Conservation (phyloP, 2,888 invertebrate genomes). For the Ichneumon xanthorius region DNA sequence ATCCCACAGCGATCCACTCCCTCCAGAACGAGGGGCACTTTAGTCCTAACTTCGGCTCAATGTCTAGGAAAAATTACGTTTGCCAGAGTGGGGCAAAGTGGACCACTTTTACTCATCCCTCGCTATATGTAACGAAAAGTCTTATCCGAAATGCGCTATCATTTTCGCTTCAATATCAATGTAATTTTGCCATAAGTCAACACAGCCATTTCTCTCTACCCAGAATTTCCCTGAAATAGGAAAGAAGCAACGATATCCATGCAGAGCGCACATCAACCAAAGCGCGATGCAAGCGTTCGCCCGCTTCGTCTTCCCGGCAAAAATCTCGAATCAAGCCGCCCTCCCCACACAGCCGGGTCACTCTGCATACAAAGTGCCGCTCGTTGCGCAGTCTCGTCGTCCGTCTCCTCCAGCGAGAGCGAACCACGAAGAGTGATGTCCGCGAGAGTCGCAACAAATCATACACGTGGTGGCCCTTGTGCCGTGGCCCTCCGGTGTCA, state of each 20-base stretch:
- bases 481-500: conserved; percentile 23
- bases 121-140: no score
- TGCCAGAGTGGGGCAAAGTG: neutral
- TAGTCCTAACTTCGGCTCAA: neutral
- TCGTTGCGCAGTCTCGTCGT: conserved; percentile 45
- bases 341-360: conserved; percentile 58
- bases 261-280: neutral
- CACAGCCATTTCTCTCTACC: no score
- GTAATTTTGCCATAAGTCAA: no score
- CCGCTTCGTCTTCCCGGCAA: neutral
- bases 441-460: conserved; percentile 61
- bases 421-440: conserved; percentile 57
- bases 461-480: conserved; percentile 50
- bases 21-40: neutral
- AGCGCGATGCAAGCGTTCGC: neutral
- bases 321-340: conserved; percentile 11
- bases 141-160: no score
- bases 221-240: no score
- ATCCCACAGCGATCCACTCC: conserved; percentile 9
- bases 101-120: neutral
- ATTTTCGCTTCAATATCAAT: no score
- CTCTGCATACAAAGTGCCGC: conserved; percentile 72
- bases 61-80: neutral
- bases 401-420: neutral
- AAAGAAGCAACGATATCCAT: no score